Evolutionary conservation across 2,888 invertebrate genomes (phyloP), one percentile per base, ranked within the genome.

Genomic region (Erpobdella octoculata): DNA sequence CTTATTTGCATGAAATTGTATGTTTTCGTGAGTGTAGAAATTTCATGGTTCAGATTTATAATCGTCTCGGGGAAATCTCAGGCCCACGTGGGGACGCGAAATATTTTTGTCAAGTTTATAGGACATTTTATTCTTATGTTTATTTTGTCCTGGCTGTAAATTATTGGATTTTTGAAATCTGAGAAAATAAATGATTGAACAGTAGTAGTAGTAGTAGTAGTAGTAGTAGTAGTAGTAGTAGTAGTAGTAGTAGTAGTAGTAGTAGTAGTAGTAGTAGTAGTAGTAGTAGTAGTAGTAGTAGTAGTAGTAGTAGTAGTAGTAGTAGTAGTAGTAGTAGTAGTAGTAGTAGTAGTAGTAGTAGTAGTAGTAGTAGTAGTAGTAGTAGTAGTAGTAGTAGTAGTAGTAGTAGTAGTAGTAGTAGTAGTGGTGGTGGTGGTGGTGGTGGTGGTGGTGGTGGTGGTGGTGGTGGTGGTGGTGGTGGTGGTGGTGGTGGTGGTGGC

Each of bases 211-310:
- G 35, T 28, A 64, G 15, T 31, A 64, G 12, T 28, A 64, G 35
- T 64, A 15, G 35, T 0, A 31, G 21, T 48, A 48, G 21, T 48
- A 48, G 21, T 48, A 48, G 21, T 48, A 48, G 21, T 48, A 48
- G 21, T 48, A 48, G 21, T 48, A 48, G 21, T 48, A 48, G 21
- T 48, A 48, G 21, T 48, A 48, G 21, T 2, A 48, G 21, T 48
- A 46, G 46, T 46, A 46, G 46, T 46, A 46, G 46, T 46, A 46
- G 46, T 46, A 46, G 46, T 46, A 46, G 46, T 46, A 46, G 46
- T 46, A 46, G 46, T 46, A 46, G 46, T 46, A 46, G 46, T 46
- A 46, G 46, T 46, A 46, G 46, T 46, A 46, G 46, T 46, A 46
- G 46, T 46, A 46, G 46, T 46, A 46, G 46, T 46, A 46, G 46